phyloP scores from a whole-genome alignment of 2,797 vertebrate genomes.

The Anguilla megastoma region DNA sequence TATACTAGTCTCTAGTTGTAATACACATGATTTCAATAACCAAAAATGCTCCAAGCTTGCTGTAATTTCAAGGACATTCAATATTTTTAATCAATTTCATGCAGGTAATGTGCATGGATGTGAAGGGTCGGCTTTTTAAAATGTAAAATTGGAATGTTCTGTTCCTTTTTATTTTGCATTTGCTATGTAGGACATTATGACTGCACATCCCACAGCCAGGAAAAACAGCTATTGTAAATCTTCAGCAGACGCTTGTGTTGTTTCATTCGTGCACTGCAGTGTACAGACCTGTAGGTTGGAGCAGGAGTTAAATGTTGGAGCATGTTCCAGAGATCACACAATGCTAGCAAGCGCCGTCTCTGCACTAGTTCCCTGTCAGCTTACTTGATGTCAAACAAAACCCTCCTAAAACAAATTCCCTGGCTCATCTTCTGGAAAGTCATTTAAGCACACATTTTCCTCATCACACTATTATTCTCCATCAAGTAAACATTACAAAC shows the following conservation, averaged over 20 bases:
- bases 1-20: too few relatives aligned
- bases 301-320: not conserved
- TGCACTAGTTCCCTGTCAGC: not conserved
- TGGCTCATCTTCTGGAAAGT: slow-evolving; percentile 17
- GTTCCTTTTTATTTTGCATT: not conserved
- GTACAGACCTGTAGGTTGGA: not conserved
- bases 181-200: not conserved
- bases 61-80: too few relatives aligned
- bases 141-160: not conserved
- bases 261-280: not conserved
- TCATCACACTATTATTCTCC: not conserved
- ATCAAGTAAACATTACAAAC: not conserved
- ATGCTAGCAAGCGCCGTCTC: not conserved
- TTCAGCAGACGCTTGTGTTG: not conserved
- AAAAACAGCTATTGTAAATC: not conserved
- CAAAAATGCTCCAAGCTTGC: too few relatives aligned
- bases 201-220: not conserved
- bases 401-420: not conserved
- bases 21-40: too few relatives aligned
- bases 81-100: too few relatives aligned
- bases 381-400: slow-evolving; percentile 15
- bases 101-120: too few relatives aligned
- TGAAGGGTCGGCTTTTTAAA: too few relatives aligned
- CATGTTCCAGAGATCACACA: not conserved
- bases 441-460: slow-evolving; percentile 12